A percentile compares a stretch with the other conserved stretches of the same genome.
Conservation (phyloP, 1,140 invertebrate genomes). For the Lerema accius region DNA sequence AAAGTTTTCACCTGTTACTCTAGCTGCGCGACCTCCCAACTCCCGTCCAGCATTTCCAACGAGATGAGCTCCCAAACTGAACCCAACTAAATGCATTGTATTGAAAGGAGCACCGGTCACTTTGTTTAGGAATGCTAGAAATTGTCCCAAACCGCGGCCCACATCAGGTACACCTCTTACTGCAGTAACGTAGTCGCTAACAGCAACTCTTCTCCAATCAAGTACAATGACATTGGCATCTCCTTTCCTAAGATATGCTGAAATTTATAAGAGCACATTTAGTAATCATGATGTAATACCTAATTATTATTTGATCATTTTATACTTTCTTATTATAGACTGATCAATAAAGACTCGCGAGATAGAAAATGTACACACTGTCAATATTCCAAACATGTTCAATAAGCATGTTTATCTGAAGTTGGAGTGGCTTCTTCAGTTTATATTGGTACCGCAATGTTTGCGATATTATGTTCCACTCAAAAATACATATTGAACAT, state of each 20-base stretch:
- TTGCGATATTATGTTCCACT: too few relatives aligned
- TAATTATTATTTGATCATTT: too few relatives aligned
- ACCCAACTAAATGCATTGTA: constrained; percentile 93
- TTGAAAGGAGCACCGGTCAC: constrained; percentile 55
- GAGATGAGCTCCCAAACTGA: constrained; percentile 94
- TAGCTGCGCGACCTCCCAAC: constrained; percentile 48
- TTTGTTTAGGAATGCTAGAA: constrained; percentile 74
- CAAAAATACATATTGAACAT: too few relatives aligned
- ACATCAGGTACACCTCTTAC: constrained; percentile 76
- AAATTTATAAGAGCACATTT: not conserved
- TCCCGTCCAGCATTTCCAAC: constrained; percentile 89
- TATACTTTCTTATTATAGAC: too few relatives aligned
- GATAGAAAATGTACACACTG: too few relatives aligned
- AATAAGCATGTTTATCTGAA: too few relatives aligned
- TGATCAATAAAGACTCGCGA: too few relatives aligned
- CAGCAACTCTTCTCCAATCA: constrained; percentile 84
- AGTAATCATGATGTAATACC: too few relatives aligned
- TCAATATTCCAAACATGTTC: too few relatives aligned
- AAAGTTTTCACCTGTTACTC: constrained; percentile 63
- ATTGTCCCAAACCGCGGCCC: constrained; percentile 68
- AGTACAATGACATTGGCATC: constrained; percentile 85
- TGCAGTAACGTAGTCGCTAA: constrained; percentile 68
- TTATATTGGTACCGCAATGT: too few relatives aligned
- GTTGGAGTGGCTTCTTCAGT: too few relatives aligned
- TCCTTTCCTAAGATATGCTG: constrained; percentile 46